Evolutionary conservation across 2,113 vertebrate species (phyloP).

Genomic region (Hippolais icterina): DNA sequence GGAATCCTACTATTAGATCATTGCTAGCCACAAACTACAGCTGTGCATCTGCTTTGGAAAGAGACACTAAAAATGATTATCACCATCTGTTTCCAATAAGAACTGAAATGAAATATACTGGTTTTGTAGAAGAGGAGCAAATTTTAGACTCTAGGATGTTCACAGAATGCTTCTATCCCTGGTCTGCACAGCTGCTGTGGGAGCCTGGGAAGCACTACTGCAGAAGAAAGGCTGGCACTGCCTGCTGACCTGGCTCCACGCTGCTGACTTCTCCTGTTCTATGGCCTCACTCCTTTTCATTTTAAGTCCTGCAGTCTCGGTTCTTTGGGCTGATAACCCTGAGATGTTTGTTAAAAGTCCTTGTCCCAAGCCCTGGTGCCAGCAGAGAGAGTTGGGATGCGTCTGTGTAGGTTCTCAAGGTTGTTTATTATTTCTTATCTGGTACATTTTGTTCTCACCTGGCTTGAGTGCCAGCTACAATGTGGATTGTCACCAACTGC

Average conservation of each 20-base stretch:
- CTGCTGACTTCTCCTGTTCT: not conserved
- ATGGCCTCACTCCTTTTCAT: not conserved
- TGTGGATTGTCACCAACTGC: too few species aligned
- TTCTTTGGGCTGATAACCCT: too few species aligned
- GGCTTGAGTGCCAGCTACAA: too few species aligned
- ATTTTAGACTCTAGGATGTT: not conserved
- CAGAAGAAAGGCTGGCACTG: not conserved
- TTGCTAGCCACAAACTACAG: not conserved
- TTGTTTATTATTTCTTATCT: too few species aligned
- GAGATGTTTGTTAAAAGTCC: too few species aligned
- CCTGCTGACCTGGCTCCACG: not conserved
- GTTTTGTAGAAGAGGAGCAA: not conserved
- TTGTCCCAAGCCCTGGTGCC: too few species aligned
- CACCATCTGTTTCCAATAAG: slow-evolving; percentile 17
- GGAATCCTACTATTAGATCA: slow-evolving; percentile 1
- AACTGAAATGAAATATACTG: not conserved
- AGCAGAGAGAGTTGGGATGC: too few species aligned
- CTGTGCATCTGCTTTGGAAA: slow-evolving; percentile 15
- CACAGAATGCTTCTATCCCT: not conserved
- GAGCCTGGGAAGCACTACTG: not conserved
- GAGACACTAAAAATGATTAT: not conserved
- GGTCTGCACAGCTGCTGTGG: not conserved
- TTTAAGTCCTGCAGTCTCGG: not conserved
- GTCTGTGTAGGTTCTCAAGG: too few species aligned
- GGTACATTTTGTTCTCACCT: too few species aligned